A percentile compares a stretch with the other conserved stretches of the same genome.
Conservation (phyloP, 1,140 invertebrate species). For the Periplaneta americana region DNA sequence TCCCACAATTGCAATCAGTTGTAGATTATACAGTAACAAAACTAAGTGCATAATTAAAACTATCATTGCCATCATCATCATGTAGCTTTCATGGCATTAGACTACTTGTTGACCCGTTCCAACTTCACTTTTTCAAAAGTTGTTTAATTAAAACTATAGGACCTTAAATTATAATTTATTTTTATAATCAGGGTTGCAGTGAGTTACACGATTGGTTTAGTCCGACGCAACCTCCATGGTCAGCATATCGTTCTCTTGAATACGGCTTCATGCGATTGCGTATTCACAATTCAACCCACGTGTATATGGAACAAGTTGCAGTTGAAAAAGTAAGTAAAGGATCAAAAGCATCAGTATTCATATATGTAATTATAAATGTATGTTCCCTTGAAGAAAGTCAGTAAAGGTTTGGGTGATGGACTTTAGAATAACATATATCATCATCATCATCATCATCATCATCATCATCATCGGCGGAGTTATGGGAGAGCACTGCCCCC, state of each 20-base stretch:
- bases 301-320: constrained; percentile 54
- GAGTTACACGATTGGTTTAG: constrained; percentile 46
- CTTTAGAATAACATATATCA: neutral
- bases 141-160: too few relatives aligned
- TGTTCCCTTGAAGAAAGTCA: neutral
- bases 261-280: constrained; percentile 55
- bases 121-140: too few relatives aligned
- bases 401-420: neutral
- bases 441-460: neutral
- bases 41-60: too few relatives aligned
- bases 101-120: too few relatives aligned
- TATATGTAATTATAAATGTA: neutral
- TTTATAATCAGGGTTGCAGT: constrained; percentile 41
- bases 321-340: constrained; percentile 30
- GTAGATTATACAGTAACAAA: too few relatives aligned
- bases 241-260: constrained; percentile 50
- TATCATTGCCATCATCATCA: too few relatives aligned
- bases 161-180: too few relatives aligned
- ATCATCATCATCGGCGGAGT: too few relatives aligned
- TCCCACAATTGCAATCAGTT: too few relatives aligned
- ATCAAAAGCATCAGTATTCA: neutral
- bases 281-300: constrained; percentile 47
- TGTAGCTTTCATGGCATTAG: too few relatives aligned
- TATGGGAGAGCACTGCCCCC: too few relatives aligned
- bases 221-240: constrained; percentile 39